Evolutionary conservation across 2,113 vertebrate genomes (phyloP).

Genomic region (Ictalurus punctatus): DNA sequence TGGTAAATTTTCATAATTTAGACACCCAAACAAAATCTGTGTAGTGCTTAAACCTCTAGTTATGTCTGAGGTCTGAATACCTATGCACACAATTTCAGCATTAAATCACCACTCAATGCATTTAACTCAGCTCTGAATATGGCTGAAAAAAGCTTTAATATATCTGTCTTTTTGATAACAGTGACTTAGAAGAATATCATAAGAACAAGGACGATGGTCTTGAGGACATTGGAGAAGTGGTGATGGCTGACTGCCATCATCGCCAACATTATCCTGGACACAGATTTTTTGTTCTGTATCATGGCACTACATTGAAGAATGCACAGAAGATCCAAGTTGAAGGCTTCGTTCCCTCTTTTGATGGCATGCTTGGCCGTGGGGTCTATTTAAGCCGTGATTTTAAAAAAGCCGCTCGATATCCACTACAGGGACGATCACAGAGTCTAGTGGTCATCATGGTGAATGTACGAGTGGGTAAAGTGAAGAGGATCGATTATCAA

Average conservation of each 20-base stretch:
- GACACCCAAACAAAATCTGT: too few species aligned
- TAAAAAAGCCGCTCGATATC: conserved; percentile 64
- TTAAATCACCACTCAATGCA: background rate
- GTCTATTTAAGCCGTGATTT: conserved; percentile 70
- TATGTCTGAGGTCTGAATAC: too few species aligned
- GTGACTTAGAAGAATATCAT: background rate
- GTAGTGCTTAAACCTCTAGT: too few species aligned
- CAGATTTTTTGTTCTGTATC: conserved; percentile 67
- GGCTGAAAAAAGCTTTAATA: background rate
- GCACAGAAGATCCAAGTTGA: rapidly evolving
- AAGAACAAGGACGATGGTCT: background rate
- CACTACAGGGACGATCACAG: rapidly evolving
- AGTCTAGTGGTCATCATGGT: conserved; percentile 56
- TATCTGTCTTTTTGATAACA: background rate
- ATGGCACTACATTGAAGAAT: conserved; percentile 53
- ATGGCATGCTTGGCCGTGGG: conserved; percentile 66
- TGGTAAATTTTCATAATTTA: too few species aligned
- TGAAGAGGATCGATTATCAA: conserved; percentile 55
- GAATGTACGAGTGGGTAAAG: conserved; percentile 50
- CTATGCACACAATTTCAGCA: too few species aligned
- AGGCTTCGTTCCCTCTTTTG: conserved; percentile 38
- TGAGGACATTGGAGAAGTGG: rapidly evolving
- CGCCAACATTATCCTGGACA: background rate
- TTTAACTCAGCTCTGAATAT: background rate
- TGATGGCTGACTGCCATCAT: background rate